Percentiles rank a stretch among this genome's conserved stretches.
Evolutionary conservation across 2,113 vertebrate genomes (phyloP).

Genomic region (Neolamprologus toae): DNA sequence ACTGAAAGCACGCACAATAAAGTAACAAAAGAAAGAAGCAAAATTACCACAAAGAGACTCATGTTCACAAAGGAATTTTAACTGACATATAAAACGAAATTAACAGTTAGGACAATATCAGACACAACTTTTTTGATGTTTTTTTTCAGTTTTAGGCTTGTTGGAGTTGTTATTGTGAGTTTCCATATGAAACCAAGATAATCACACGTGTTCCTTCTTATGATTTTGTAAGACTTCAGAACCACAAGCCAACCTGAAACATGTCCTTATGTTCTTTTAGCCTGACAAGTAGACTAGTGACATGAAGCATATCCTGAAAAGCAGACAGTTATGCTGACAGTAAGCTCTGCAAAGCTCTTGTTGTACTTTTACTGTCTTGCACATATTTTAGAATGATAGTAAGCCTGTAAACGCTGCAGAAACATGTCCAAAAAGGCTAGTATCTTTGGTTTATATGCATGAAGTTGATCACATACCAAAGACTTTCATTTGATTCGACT

Average conservation of each 20-base stretch:
- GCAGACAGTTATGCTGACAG: slow-evolving; percentile 21
- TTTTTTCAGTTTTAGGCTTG: not conserved
- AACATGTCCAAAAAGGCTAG: not conserved
- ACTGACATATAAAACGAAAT: not conserved
- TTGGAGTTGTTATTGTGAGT: not conserved
- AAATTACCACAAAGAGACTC: not conserved
- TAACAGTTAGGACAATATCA: not conserved
- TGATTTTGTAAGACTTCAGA: not conserved
- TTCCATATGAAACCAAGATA: not conserved
- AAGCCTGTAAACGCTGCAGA: not conserved
- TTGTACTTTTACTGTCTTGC: not conserved
- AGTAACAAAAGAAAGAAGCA: not conserved
- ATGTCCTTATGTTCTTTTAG: slow-evolving; percentile 10
- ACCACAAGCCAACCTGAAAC: not conserved
- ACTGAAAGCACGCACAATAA: not conserved
- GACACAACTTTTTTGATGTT: not conserved
- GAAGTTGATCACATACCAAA: not conserved
- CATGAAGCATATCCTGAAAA: slow-evolving; percentile 25
- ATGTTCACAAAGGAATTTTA: not conserved
- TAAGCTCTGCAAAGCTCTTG: slow-evolving; percentile 16
- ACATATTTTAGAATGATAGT: slow-evolving; percentile 5
- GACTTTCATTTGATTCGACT: not conserved
- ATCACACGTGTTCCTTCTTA: not conserved
- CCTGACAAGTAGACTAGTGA: slow-evolving; percentile 15
- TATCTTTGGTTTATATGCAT: not conserved